Conservation (phyloP, 2,888 invertebrate genomes). For the Heliothis peltigera region DNA sequence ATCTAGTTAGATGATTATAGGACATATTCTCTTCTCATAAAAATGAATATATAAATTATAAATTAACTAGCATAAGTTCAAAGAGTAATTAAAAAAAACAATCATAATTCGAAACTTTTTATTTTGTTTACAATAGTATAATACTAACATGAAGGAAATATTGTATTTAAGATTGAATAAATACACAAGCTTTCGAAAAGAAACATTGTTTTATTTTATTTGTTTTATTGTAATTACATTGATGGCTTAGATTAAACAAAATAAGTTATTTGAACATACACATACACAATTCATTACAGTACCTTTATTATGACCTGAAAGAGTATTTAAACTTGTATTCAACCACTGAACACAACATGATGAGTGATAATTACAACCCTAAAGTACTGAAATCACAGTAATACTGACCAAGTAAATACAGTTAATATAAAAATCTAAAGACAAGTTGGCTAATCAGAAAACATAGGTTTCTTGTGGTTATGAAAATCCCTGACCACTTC, state of each 20-base stretch:
- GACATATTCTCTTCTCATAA: neutral
- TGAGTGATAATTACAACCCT: neutral
- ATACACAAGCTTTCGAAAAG: neutral
- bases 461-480: slow-evolving; percentile 86
- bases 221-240: slow-evolving; percentile 5
- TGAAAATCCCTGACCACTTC: slow-evolving; percentile 86
- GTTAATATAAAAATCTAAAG: slow-evolving; percentile 14
- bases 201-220: slow-evolving; percentile 24
- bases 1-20: neutral
- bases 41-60: neutral
- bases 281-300: neutral
- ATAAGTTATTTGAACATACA: neutral
- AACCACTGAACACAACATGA: neutral
- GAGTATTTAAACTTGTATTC: neutral
- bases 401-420: slow-evolving; percentile 22
- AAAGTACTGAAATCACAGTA: neutral
- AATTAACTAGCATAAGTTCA: neutral
- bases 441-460: slow-evolving; percentile 65
- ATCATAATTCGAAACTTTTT: slow-evolving; percentile 9
- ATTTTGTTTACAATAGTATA: neutral
- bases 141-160: neutral
- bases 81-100: slow-evolving; percentile 27
- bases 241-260: neutral
- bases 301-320: neutral
- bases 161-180: slow-evolving; percentile 14